Base-by-base conservation (phyloP, 2,797 vertebrate species). In the Channallabes apus region DNA sequence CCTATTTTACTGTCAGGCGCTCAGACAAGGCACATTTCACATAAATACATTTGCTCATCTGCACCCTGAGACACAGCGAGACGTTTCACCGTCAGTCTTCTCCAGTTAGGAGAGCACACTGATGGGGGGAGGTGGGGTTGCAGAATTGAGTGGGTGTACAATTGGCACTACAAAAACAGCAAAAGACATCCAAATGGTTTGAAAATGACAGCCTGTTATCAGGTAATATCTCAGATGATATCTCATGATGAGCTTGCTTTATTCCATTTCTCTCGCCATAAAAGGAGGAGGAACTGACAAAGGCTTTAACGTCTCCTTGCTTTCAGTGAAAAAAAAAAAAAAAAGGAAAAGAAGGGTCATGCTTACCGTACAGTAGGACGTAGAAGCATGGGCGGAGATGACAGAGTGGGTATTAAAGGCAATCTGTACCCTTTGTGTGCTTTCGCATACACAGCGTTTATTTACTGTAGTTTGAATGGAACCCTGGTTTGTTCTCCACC, bases 161-260 rank as follows among this genome's bases (percentile, higher is more conserved):
- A 88, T 85, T 88, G 82, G 88, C 86, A 29, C 73, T 80, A 86
- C 27, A 87, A 77, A 86, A 90, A 69, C 51, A 65, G 84, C 84
- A 89, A 88, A 91, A 87, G 82, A 84, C 84, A 82, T 84, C 83
- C 83, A 88, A 92, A 85, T 89, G 85, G 85, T 84, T 87, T 86
- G 64, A 72, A 88, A 90, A 90, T 90, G 84, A 89, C 88, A 79
- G 59, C 59, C 78, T 85, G 54, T 85, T 88, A 89, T 87, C 88
- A 89, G 79, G 85, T 88, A 91, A 91, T 90, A 90, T 86, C 78
- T 87, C 68, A 82, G 78, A 46, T 46, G 46, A 46, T 46, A 46
- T 46, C 84, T 80, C 75, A 84, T 78, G 79, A 86, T 88, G 85
- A 75, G 64, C 81, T 82, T 58, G 29, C 84, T 86, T 87, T 67